Percentiles rank a stretch among this genome's conserved stretches.
These are phyloP conservation scores for Erebia epiphron DNA, from an alignment of 2,888 invertebrate genomes.

Conservation along the genomic window DNA sequence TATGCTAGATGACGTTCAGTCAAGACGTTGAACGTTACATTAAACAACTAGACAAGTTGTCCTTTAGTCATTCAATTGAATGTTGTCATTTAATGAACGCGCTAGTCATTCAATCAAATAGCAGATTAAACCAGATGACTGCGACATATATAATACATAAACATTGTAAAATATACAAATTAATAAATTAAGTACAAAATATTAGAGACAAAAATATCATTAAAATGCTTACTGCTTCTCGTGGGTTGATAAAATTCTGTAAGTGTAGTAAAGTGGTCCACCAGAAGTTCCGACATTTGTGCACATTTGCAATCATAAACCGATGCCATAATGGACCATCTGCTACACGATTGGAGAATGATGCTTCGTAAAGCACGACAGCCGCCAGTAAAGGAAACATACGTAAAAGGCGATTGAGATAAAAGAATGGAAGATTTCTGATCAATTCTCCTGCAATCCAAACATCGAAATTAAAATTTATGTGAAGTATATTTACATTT, in stretches of 20 bases:
- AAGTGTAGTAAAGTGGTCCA: constrained; percentile 64
- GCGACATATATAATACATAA: no score
- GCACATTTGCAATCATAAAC: constrained; percentile 36
- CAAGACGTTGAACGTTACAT: no score
- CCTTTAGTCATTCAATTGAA: no score
- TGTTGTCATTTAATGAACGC: no score
- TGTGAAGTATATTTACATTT: not conserved
- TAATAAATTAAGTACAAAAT: no score
- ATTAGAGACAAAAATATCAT: not conserved
- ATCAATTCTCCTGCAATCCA: constrained; percentile 53
- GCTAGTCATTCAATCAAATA: no score
- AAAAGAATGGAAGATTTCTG: constrained; percentile 60
- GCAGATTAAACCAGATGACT: no score
- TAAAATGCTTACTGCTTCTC: constrained; percentile 48
- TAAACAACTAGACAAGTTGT: no score
- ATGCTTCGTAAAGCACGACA: constrained; percentile 55
- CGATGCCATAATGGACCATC: constrained; percentile 59
- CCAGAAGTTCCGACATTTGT: constrained; percentile 60
- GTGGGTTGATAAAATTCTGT: constrained; percentile 58
- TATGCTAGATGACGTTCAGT: no score
- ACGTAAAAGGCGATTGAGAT: constrained; percentile 60
- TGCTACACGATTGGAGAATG: constrained; percentile 52
- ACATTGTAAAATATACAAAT: no score
- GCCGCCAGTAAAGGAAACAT: constrained; percentile 62
- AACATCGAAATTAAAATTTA: not conserved